Percentiles rank a stretch among this genome's conserved stretches.
These are phyloP conservation scores for Zaprionus tsacasi DNA, from an alignment of 1,140 invertebrate genomes.

Conservation along the genomic window DNA sequence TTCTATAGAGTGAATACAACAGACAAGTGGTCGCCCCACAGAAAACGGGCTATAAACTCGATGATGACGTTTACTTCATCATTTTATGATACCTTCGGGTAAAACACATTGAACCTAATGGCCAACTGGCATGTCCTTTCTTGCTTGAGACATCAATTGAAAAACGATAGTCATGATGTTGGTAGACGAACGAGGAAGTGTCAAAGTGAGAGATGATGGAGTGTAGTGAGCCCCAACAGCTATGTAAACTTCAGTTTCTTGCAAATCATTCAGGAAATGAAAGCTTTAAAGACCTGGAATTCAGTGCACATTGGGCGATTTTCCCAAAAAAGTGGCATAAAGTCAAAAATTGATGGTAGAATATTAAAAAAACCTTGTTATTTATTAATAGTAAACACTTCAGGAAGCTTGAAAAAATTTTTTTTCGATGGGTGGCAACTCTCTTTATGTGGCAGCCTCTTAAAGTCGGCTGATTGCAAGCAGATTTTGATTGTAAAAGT, in stretches of 20 bases:
- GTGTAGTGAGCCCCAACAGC: neutral
- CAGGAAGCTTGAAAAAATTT: too few species aligned
- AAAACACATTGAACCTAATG: neutral
- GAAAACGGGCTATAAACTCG: slow-evolving; percentile 23
- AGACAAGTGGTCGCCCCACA: slow-evolving; percentile 60
- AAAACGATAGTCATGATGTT: slow-evolving; percentile 1
- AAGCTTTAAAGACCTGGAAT: slow-evolving; percentile 6
- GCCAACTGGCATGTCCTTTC: slow-evolving; percentile 7
- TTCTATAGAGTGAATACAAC: slow-evolving; percentile 2
- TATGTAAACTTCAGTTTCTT: slow-evolving; percentile 2
- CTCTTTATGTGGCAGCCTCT: too few species aligned
- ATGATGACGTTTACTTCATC: slow-evolving; percentile 34
- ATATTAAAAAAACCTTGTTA: too few species aligned
- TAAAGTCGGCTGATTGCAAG: too few species aligned
- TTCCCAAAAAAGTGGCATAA: too few species aligned
- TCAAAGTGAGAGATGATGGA: slow-evolving; percentile 4
- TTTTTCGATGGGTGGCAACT: too few species aligned
- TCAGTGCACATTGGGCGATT: too few species aligned
- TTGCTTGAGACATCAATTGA: neutral
- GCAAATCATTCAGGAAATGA: slow-evolving; percentile 27
- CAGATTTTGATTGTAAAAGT: too few species aligned
- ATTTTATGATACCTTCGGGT: slow-evolving; percentile 2
- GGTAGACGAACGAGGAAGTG: slow-evolving; percentile 4
- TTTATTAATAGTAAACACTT: too few species aligned
- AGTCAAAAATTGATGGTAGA: too few species aligned